Base-by-base conservation (phyloP, 2,888 invertebrate species). In the Ormia ochracea region DNA sequence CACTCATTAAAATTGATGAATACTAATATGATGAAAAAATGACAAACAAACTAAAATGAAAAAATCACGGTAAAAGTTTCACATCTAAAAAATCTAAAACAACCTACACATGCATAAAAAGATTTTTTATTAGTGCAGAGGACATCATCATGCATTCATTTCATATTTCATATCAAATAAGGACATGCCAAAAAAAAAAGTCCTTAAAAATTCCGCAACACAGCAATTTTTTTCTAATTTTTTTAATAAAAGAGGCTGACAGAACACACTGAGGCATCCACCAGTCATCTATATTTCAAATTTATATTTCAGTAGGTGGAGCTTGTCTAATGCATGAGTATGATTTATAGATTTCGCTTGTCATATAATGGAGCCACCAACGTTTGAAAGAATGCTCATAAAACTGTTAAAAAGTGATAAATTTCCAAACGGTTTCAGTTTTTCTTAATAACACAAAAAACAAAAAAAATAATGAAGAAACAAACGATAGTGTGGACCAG, bases 1-100 rank as follows among this genome's bases (percentile, higher is more conserved):
- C 74, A 79, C 76, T 81, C 81, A 82, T 82, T 81, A 81, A 78
- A 78, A 82, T 82, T 82, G 81, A 82, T 82, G 81, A 82, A 78
- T 82, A 78, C 73, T 76, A 81, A 81, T 81, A 78, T 75, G 69
- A 74, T 68, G 80, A 78, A 76, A 80, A 76, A 61, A 72, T 59
- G 48, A 76, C 54, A 72, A 85, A 84, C 84, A 82, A 61, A 73
- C 21, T 68, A 36, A 50, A 56, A 43, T 6, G 61, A 48, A 63
- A n/a, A 38, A 45, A 56, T 33, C 54, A 61, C 17, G 68, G 56
- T 80, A 66, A 77, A 70, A 68, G 69, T 79, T 80, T 73, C 73
- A 68, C 54, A 70, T 66, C 28, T 36, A 52, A 41, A 50, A 28
- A 65, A 31, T 17, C 41, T 26, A 33, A 23, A 48, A 52, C n/a